Conservation (phyloP, 2,797 vertebrate genomes). For the Melanotaenia parkinsoni region DNA sequence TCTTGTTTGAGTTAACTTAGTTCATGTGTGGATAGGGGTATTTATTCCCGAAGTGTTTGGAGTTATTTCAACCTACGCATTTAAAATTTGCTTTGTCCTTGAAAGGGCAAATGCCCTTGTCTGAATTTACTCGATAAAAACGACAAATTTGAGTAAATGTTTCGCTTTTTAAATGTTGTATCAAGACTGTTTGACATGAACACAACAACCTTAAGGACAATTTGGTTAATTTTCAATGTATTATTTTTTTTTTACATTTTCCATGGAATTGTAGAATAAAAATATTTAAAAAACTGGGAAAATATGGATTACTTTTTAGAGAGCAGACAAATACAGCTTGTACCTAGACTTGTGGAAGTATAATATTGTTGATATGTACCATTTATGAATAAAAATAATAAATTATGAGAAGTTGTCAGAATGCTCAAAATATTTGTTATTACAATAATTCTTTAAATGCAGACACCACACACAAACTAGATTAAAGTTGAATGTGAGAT, state of each 20-base stretch:
- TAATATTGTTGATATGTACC: slow-evolving; percentile 29
- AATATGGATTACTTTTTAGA: slow-evolving; percentile 3
- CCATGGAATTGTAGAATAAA: slow-evolving; percentile 35
- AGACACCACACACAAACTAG: slow-evolving; percentile 21
- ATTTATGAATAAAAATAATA: slow-evolving; percentile 46
- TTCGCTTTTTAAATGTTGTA: slow-evolving; percentile 43
- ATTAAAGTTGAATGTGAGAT: slow-evolving; percentile 31
- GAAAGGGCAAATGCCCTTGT: slow-evolving; percentile 84
- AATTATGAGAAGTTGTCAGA: slow-evolving; percentile 40
- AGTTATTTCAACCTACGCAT: slow-evolving; percentile 84
- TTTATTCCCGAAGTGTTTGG: slow-evolving; percentile 59
- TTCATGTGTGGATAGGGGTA: slow-evolving; percentile 23
- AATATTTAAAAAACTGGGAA: slow-evolving; percentile 8
- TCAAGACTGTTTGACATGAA: slow-evolving; percentile 22
- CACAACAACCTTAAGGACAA: slow-evolving; percentile 16
- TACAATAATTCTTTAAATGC: neutral
- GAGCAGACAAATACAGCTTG: slow-evolving; percentile 6
- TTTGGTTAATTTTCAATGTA: slow-evolving; percentile 66
- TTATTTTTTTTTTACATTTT: slow-evolving; percentile 63
- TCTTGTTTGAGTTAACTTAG: slow-evolving; percentile 40
- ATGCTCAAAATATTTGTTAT: slow-evolving; percentile 31
- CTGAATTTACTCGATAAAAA: slow-evolving; percentile 69
- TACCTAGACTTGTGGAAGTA: slow-evolving; percentile 25
- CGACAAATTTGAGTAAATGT: slow-evolving; percentile 23
- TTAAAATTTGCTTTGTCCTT: slow-evolving; percentile 90